Base-by-base conservation (phyloP, 2,888 invertebrate genomes). In the Hyposoter dolosus region DNA sequence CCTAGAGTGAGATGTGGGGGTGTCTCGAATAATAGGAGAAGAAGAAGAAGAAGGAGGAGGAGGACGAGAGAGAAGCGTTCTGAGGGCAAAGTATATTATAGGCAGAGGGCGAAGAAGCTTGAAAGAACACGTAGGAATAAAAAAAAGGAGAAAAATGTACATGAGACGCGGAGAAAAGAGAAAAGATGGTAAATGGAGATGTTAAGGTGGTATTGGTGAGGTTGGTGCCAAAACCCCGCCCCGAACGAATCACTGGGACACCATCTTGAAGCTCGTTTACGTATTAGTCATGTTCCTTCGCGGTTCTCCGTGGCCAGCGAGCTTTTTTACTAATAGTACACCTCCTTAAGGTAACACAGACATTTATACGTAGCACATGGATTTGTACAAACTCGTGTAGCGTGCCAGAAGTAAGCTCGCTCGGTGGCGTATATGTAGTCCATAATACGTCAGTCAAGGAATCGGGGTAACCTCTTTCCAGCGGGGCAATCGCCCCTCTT, bases 381-480 rank as follows among this genome's bases (percentile, higher is more conserved):
- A 47, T 12, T 75, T 32, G 53, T 81, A 81, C 15, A 40, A 53
- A 65, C 65, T 23, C 28, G 66, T 65, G 53, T 35, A 28, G 69
- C 72, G 17, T 47, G 81, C 65, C 53, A 45, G 81, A 23, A 68
- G 50, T 15, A 72, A 84, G 76, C 74, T 77, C 35, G 19, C 19
- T 10, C 2, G 10, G 10, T 28, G 1, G 40, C 4, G 19, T 35
- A 72, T 68, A 72, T 68, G 80, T 63, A 69, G 68, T 35, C 76
- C 15, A 23, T 81, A 68, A 78, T 83, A 88, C 88, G 88, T 88
- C 88, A 86, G 72, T 78, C 80, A 83, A 82, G 86, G 72, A 89
- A 89, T 88, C 88, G 88, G 85, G 88, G 89, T 89, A 89, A 89
- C 89, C 89, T 89, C 89, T 88, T 88, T 89, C 87, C 85, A 83